Evolutionary conservation across 2,888 invertebrate species (phyloP), one percentile per base, ranked within the genome.

Genomic region (Zhengitettix transpicula): DNA sequence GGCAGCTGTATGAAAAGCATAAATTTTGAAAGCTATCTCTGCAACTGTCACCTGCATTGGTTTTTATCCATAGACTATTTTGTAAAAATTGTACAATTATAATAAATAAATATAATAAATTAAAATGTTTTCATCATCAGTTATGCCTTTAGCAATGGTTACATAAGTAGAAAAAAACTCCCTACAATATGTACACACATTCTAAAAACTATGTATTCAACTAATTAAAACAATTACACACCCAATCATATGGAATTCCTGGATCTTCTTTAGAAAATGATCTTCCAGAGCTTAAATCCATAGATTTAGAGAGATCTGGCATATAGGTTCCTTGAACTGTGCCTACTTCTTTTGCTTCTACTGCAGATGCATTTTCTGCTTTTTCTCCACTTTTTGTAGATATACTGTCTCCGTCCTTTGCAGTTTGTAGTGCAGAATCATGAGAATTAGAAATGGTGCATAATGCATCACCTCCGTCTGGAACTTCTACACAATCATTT

Each of bases 161-260:
- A 28, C 28, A 28, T 28, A 28, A 28, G 28, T 28, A 28, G 7
- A 28, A 28, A 5, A 28, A 7, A 28, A 28, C 2, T n/a, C n/a
- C 28, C 28, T 5, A 28, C 28, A 28, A 28, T 28, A 28, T 28
- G 2, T 28, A 28, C 28, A 28, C 2, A 28, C 7, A 5, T 28
- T 28, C 28, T 28, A 28, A 28, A 7, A 28, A 2, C 28, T 28
- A 28, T 28, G 28, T 28, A 28, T 28, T 5, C 7, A 28, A 5
- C 28, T 28, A 28, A 28, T n/a, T 14, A 47, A 47, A 14, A 47
- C 12, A 47, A 12, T 47, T 62, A 70, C 73, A 71, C 71, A 81
- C 81, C 92, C 92, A 92, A 69, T 92, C 91, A 67, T 91, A 91
- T 1, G 89, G 88, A 71, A 91, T 85, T 65, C 87, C 88, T 68